phyloP scores from a whole-genome alignment of 2,888 invertebrate species.

The Holacanthella duospinosa region DNA sequence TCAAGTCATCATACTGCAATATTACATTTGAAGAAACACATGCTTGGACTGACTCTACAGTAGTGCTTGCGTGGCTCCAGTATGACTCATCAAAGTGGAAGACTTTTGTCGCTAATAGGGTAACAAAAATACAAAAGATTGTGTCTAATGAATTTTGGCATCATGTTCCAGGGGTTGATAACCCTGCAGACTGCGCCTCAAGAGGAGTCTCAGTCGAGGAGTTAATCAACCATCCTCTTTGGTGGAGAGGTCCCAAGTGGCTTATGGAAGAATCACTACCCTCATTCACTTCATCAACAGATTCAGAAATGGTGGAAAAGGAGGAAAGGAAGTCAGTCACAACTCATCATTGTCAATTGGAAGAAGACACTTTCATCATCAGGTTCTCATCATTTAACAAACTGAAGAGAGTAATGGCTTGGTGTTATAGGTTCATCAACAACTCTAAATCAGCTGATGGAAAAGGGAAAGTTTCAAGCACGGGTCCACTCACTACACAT shows the following conservation, averaged over 20 bases:
- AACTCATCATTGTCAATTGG: not conserved
- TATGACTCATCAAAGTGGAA: conserved; percentile 27
- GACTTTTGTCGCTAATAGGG: conserved; percentile 36
- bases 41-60: conserved; percentile 38
- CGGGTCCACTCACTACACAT: not conserved
- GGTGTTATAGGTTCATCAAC: not conserved
- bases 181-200: no score
- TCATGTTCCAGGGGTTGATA: conserved; percentile 34
- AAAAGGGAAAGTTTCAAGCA: not conserved
- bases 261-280: not conserved
- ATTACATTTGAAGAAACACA: conserved; percentile 9
- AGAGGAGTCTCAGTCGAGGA: conserved; percentile 10
- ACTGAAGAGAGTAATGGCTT: conserved; percentile 4
- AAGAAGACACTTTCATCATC: not conserved
- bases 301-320: not conserved
- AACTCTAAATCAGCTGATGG: not conserved
- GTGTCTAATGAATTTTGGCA: conserved; percentile 26
- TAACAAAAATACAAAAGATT: conserved; percentile 27
- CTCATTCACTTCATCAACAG: not conserved
- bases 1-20: conserved; percentile 8
- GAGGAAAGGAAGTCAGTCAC: not conserved
- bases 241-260: conserved; percentile 12
- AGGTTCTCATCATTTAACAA: not conserved
- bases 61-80: conserved; percentile 37
- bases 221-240: conserved; percentile 6